A percentile compares a stretch with the other conserved stretches of the same genome.
These are phyloP conservation scores for Bombus confusus DNA, from an alignment of 1,140 invertebrate species.

Conservation along the genomic window DNA sequence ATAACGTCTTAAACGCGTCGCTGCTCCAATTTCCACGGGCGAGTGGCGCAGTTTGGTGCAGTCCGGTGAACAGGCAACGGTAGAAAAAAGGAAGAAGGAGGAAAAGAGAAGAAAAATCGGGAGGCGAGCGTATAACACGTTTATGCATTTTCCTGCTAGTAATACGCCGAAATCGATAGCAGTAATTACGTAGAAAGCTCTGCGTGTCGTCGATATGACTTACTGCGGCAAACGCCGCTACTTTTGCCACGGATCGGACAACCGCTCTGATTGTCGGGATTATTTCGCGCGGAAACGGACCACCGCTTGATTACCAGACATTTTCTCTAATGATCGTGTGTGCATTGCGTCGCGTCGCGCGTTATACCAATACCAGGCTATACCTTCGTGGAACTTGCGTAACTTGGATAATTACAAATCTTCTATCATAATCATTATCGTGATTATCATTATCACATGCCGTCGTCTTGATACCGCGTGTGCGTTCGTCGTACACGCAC, in stretches of 20 bases:
- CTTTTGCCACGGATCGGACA: constrained; percentile 4
- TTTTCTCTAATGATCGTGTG: constrained; percentile 56
- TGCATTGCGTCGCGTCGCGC: not conserved
- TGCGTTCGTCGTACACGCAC: not conserved
- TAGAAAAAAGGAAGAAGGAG: not conserved
- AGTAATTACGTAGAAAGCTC: constrained; percentile 67
- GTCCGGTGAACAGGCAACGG: not conserved
- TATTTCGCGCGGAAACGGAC: constrained; percentile 19
- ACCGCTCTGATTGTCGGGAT: constrained; percentile 14
- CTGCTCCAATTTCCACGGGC: constrained; percentile 42
- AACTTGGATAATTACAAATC: constrained; percentile 62
- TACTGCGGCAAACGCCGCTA: constrained; percentile 14
- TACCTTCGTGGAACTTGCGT: constrained; percentile 57
- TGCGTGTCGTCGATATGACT: constrained; percentile 60
- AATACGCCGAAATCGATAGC: constrained; percentile 64
- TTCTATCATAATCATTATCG: constrained; percentile 47
- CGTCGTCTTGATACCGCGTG: not conserved
- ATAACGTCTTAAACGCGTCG: constrained; percentile 19
- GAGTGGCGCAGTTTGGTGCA: constrained; percentile 35
- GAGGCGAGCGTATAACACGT: constrained; percentile 33
- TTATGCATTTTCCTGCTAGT: constrained; percentile 49
- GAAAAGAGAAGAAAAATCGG: not conserved
- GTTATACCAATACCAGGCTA: not conserved
- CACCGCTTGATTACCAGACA: constrained; percentile 48
- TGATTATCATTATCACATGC: constrained; percentile 14